Evolutionary conservation across 2,888 invertebrate genomes (phyloP).

Genomic region (Erannis defoliaria): DNA sequence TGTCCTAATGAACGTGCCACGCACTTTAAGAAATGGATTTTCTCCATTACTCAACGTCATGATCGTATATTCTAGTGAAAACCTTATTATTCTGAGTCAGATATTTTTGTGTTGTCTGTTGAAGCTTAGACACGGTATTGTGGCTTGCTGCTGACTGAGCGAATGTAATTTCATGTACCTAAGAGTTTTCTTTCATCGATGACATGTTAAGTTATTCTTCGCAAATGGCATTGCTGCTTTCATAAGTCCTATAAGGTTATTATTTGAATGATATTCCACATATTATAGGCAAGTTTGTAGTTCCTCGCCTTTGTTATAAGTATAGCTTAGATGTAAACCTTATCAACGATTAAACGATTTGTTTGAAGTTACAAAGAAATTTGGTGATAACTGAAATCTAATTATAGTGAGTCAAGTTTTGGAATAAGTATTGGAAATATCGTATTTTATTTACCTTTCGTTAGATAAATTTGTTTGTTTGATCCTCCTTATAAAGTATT

Average conservation of each 20-base stretch:
- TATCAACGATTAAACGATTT: not conserved
- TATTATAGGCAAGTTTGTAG: not conserved
- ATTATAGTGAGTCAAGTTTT: too few species aligned
- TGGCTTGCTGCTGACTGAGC: constrained; percentile 6
- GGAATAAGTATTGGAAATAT: too few species aligned
- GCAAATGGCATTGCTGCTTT: constrained; percentile 2
- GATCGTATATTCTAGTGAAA: constrained; percentile 57
- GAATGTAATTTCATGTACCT: constrained; percentile 1
- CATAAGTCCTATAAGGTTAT: too few species aligned
- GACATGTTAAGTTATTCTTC: constrained; percentile 1
- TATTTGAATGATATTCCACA: too few species aligned
- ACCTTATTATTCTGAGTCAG: constrained; percentile 49
- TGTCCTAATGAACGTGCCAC: constrained; percentile 60
- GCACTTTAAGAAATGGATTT: constrained; percentile 73
- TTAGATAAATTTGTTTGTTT: too few species aligned
- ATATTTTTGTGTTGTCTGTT: constrained; percentile 43
- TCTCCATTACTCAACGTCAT: constrained; percentile 71
- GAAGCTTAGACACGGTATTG: constrained; percentile 26
- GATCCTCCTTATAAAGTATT: too few species aligned
- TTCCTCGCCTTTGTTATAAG: not conserved
- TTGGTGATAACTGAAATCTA: too few species aligned
- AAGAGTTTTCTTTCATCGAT: constrained; percentile 6
- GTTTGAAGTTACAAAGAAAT: too few species aligned
- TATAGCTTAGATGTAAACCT: not conserved
- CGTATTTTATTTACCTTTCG: too few species aligned